Evolutionary conservation across 2,888 invertebrate species (phyloP).

Genomic region (Spisula subtruncata): DNA sequence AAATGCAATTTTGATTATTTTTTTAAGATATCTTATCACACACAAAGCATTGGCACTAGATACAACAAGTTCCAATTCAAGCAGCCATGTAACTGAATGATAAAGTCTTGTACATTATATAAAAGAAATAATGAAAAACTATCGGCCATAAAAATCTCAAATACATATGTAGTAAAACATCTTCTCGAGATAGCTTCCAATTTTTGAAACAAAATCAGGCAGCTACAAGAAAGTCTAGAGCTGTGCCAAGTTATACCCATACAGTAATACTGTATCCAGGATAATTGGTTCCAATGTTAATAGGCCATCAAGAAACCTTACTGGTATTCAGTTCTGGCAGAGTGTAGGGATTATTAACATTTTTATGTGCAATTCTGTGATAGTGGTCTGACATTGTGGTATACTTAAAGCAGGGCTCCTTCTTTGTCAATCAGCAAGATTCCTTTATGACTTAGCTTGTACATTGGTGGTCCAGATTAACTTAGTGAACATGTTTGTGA

Average conservation of each 20-base stretch:
- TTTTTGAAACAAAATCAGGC: conserved; percentile 41
- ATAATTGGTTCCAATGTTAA: conserved; percentile 41
- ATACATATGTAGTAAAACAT: conserved; percentile 15
- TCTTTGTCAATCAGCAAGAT: not conserved
- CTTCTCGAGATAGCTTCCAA: conserved; percentile 28
- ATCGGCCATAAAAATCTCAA: conserved; percentile 21
- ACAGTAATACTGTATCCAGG: not conserved
- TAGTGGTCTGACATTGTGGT: not conserved
- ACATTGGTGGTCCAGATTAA: not conserved
- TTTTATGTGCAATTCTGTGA: conserved; percentile 8
- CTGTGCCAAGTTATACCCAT: conserved; percentile 36
- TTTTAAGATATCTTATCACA: not conserved
- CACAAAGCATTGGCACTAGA: not conserved
- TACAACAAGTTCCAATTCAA: not conserved
- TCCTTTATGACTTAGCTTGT: not conserved
- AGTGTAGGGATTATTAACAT: not conserved
- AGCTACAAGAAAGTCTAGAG: conserved; percentile 32
- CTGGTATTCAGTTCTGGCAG: conserved; percentile 12
- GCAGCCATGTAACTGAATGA: not conserved
- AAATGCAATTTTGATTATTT: not conserved
- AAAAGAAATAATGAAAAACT: not conserved
- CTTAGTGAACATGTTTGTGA: not conserved
- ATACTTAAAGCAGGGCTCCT: not conserved
- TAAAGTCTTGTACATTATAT: not conserved
- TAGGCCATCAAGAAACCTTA: conserved; percentile 31